A percentile compares a stretch with the other conserved stretches of the same genome.
Evolutionary conservation across 1,140 invertebrate species (phyloP).

Genomic region (Popillia japonica): DNA sequence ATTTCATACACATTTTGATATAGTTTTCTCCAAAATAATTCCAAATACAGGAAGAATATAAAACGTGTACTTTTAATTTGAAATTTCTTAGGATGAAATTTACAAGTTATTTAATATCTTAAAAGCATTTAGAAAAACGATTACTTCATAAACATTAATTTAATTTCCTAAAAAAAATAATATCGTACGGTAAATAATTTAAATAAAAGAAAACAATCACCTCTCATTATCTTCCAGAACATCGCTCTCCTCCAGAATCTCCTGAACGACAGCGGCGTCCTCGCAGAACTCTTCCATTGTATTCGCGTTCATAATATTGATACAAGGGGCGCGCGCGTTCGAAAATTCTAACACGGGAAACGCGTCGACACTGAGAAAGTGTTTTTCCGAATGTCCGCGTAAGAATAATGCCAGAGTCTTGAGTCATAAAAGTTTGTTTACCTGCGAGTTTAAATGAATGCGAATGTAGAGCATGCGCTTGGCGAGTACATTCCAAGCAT

Average conservation of each 20-base stretch:
- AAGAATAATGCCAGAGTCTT: slow-evolving; percentile 37
- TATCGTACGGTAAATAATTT: not conserved
- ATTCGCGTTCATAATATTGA: not conserved
- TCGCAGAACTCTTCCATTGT: not conserved
- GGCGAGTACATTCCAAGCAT: slow-evolving; percentile 21
- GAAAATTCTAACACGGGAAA: slow-evolving; percentile 15
- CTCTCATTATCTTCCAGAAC: slow-evolving; percentile 25
- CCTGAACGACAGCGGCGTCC: slow-evolving; percentile 22
- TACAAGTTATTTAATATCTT: no score
- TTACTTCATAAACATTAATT: no score
- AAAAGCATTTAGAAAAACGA: no score
- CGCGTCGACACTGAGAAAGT: slow-evolving; percentile 19
- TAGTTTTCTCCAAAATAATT: no score
- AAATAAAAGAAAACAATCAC: slow-evolving; percentile 32
- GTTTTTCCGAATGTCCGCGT: slow-evolving; percentile 36
- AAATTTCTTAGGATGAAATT: no score
- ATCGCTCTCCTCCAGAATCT: slow-evolving; percentile 26
- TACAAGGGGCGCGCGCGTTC: not conserved
- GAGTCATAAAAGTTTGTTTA: slow-evolving; percentile 40
- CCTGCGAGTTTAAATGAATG: slow-evolving; percentile 39
- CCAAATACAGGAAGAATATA: no score
- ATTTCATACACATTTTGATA: no score
- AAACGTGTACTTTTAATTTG: no score
- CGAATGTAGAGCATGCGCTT: slow-evolving; percentile 36
- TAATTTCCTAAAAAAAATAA: not conserved